Base-by-base conservation (phyloP, 1,140 invertebrate genomes). In the Berghia stephanieae region DNA sequence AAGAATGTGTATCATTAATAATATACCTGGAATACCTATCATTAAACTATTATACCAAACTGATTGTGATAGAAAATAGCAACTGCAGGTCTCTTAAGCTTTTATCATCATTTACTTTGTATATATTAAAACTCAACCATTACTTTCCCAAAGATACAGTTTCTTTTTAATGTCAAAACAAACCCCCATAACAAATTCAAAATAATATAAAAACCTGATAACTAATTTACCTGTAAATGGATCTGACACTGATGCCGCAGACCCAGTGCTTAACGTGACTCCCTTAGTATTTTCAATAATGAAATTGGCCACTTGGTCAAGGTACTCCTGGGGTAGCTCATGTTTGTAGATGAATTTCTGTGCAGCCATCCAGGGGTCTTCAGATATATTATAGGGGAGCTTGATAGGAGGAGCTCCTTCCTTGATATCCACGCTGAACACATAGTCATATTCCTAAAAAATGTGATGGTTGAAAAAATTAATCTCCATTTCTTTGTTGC, bases 241-340 rank as follows among this genome's bases (percentile, higher is more conserved):
- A 84, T 91, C 91, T 42, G 79, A 70, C 72, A 80, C 84, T n/a
- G 75, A 60, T 44, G 42, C 52, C 21, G 75, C 60, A 3, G 78
- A 73, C 10, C 76, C 79, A 69, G 79, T 80, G 21, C 83, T 86
- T 27, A 89, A 75, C 27, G 86, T 85, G 24, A 87, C 85, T 44
- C 88, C 89, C 83, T 91, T 90, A 36, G 91, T 92, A 90, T 98
- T 98, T 78, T 93, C 94, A 21, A 96, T 92, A 77, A 99, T 97
- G 88, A 98, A 98, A 90, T 97, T 95, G n/a, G 96, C 96, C 38
- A 98, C 95, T 91, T 97, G 94, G 84, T 98, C 96, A 60, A 98
- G 92, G 69, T 87, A 89, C 71, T 85, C 43, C 90, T 96, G 95
- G 78, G 93, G 94, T 49, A 99, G 91, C 82, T 94, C 91, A 88